Conservation (phyloP, 92 coral and sea anemone species). For the Actinernus sp. region DNA sequence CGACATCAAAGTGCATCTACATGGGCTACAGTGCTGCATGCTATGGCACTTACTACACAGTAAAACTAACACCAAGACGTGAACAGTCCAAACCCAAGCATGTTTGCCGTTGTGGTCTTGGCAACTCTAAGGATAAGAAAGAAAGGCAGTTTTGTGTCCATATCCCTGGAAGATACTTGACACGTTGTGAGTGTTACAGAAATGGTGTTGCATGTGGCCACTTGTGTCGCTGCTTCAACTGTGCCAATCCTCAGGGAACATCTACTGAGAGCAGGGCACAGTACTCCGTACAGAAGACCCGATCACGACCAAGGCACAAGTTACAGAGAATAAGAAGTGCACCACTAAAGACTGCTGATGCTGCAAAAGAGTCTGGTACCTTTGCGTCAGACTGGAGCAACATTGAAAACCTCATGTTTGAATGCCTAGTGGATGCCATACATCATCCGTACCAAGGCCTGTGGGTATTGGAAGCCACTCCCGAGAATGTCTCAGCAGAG, state of each 20-base stretch:
- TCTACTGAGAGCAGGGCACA: constrained; percentile 44
- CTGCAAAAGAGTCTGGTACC: constrained; percentile 1
- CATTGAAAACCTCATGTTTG: constrained; percentile 55
- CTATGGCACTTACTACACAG: constrained; percentile 54
- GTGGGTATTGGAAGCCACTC: constrained; percentile 22
- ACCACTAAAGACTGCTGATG: not conserved
- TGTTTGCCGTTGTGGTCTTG: constrained; percentile 74
- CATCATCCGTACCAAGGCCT: constrained; percentile 27
- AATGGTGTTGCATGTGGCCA: constrained; percentile 65
- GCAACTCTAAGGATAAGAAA: constrained; percentile 59
- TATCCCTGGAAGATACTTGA: constrained; percentile 53
- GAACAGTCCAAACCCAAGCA: constrained; percentile 23
- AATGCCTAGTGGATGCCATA: constrained; percentile 48
- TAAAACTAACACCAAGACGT: not conserved
- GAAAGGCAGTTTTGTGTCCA: constrained; percentile 65
- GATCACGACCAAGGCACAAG: constrained; percentile 66
- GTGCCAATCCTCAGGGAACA: constrained; percentile 75
- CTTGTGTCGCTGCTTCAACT: constrained; percentile 71
- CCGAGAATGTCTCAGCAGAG: constrained; percentile 51
- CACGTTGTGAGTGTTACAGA: constrained; percentile 75
- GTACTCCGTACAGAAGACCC: constrained; percentile 9
- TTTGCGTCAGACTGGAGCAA: constrained; percentile 42
- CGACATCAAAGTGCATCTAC: constrained; percentile 53
- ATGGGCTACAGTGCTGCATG: constrained; percentile 66
- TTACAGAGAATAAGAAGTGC: constrained; percentile 50